Evolutionary conservation across 1,140 invertebrate species (phyloP).

Genomic region (Telenomus remus): DNA sequence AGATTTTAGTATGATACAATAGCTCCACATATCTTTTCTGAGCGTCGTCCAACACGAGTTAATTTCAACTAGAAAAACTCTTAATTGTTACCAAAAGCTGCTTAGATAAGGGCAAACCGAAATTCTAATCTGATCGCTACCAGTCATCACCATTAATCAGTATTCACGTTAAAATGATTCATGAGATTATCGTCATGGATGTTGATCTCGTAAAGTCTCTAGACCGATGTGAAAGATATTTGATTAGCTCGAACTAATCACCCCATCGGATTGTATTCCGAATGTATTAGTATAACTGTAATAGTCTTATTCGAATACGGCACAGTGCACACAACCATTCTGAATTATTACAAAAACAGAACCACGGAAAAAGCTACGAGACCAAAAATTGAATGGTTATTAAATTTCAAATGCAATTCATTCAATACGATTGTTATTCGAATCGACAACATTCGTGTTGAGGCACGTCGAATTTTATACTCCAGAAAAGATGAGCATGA

Average conservation of each 20-base stretch:
- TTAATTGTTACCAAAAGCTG: constrained; percentile 6
- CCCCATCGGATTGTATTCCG: constrained; percentile 10
- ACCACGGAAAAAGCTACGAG: too few species aligned
- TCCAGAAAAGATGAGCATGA: too few species aligned
- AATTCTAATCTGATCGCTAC: constrained; percentile 27
- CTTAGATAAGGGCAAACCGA: constrained; percentile 24
- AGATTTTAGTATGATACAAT: too few species aligned
- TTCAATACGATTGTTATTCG: too few species aligned
- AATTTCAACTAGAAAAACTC: neutral
- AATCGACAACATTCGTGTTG: too few species aligned
- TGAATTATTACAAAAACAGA: too few species aligned
- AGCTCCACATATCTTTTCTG: too few species aligned
- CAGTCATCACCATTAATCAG: constrained; percentile 38
- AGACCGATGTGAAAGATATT: constrained; percentile 23
- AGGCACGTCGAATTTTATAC: too few species aligned
- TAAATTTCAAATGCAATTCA: too few species aligned
- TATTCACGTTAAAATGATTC: constrained; percentile 33
- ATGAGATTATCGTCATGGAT: constrained; percentile 28
- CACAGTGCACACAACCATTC: too few species aligned
- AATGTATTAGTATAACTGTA: constrained; percentile 5
- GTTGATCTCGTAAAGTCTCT: constrained; percentile 21
- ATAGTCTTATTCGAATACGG: neutral
- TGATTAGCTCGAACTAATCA: constrained; percentile 26
- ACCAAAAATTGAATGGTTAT: too few species aligned
- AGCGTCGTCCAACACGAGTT: too few species aligned